phyloP scores from a whole-genome alignment of 2,113 vertebrate genomes.

The Sylvilagus bachmani region DNA sequence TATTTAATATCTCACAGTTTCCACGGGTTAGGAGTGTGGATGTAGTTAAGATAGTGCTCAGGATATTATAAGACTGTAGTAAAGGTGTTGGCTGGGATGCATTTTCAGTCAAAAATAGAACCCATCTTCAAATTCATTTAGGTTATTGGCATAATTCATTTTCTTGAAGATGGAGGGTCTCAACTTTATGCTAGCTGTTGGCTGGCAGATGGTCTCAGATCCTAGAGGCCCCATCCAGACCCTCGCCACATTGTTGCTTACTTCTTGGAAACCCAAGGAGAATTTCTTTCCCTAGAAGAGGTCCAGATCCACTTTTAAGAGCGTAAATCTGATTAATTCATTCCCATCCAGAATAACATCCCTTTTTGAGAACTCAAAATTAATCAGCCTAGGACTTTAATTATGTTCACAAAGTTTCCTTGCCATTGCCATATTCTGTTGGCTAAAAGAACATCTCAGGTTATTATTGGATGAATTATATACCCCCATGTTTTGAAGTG shows the following conservation, averaged over 20 bases:
- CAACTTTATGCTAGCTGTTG: neutral
- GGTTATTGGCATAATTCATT: neutral
- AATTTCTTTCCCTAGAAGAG: neutral
- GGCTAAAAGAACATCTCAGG: neutral
- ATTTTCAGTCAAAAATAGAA: neutral
- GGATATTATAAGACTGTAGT: neutral
- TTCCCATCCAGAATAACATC: neutral
- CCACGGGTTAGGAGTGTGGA: neutral
- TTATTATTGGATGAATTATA: neutral
- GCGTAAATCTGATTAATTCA: neutral
- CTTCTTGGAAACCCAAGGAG: neutral
- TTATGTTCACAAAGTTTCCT: neutral
- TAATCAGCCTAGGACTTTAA: neutral
- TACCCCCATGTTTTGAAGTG: neutral
- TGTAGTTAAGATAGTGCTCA: neutral
- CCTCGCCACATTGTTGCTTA: neutral
- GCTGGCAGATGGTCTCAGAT: neutral
- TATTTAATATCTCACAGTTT: slow-evolving; percentile 29
- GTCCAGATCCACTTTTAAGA: neutral
- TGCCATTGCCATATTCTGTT: neutral
- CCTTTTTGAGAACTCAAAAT: slow-evolving; percentile 1
- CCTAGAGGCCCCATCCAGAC: neutral
- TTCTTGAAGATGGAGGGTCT: neutral
- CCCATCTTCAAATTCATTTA: neutral
- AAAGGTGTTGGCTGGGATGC: neutral